These are phyloP conservation scores for Chelonus insularis DNA, from an alignment of 1,140 invertebrate species.

Conservation along the genomic window DNA sequence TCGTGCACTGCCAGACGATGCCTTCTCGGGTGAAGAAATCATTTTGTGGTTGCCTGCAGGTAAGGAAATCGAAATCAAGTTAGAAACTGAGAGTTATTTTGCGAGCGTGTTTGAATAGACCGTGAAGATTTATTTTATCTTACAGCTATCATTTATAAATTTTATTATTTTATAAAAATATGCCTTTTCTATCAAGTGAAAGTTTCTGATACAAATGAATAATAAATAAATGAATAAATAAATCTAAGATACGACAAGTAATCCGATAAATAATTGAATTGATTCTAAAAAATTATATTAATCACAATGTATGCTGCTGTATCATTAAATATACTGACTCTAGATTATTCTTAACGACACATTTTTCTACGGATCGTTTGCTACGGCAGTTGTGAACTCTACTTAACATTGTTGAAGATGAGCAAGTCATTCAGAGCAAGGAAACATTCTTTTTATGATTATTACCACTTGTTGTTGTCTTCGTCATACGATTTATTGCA, in stretches of 20 bases:
- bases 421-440: neutral
- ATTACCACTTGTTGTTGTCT: neutral
- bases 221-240: neutral
- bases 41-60: constrained; percentile 59
- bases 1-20: constrained; percentile 59
- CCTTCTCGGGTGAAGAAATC: constrained; percentile 59
- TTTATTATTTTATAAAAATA: neutral
- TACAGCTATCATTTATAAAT: neutral
- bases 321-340: too few species aligned
- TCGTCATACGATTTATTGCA: neutral
- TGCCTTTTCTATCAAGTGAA: neutral
- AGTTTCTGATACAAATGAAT: neutral
- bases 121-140: neutral
- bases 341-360: too few species aligned
- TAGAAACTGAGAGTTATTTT: constrained; percentile 10
- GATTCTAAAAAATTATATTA: too few species aligned
- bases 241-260: neutral
- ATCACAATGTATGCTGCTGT: too few species aligned
- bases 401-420: neutral
- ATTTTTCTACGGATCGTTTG: too few species aligned
- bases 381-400: too few species aligned
- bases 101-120: neutral
- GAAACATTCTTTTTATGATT: neutral
- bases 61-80: constrained; percentile 33
- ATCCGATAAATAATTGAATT: too few species aligned